Evolutionary conservation across 2,888 invertebrate species (phyloP).

Genomic region (Ophonus ardosiacus): DNA sequence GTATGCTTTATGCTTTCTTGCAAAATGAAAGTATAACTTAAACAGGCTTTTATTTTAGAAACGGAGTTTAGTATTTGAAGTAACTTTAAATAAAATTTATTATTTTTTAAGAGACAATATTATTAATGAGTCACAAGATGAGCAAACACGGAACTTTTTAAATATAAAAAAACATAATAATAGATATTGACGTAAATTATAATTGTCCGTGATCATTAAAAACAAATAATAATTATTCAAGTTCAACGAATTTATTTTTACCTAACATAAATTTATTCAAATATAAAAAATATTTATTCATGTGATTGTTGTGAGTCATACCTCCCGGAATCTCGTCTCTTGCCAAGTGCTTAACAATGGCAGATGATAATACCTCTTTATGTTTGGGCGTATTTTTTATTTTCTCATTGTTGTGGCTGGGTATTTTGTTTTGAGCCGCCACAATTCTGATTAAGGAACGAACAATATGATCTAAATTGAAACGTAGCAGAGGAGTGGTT

Average conservation of each 20-base stretch:
- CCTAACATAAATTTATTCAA: constrained; percentile 22
- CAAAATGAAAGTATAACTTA: too few species aligned
- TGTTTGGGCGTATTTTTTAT: constrained; percentile 51
- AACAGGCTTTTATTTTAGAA: too few species aligned
- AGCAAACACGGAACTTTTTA: not conserved
- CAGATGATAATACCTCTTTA: constrained; percentile 27
- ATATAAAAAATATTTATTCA: constrained; percentile 2
- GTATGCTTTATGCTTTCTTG: too few species aligned
- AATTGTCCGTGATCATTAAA: constrained; percentile 3
- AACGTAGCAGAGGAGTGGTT: constrained; percentile 49
- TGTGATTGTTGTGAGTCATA: constrained; percentile 40
- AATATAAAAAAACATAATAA: not conserved
- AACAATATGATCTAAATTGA: constrained; percentile 49
- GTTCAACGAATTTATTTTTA: not conserved
- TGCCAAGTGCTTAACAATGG: constrained; percentile 47
- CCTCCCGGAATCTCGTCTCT: constrained; percentile 16
- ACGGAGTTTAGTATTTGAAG: too few species aligned
- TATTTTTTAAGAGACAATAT: not conserved
- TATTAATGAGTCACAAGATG: not conserved
- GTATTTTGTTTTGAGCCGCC: constrained; percentile 41
- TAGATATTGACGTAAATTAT: not conserved
- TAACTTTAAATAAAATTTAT: too few species aligned
- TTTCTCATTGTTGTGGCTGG: constrained; percentile 38
- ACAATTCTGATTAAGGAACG: constrained; percentile 41
- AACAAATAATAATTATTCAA: constrained; percentile 20